Percentiles rank a stretch among this genome's conserved stretches.
Conservation (phyloP, 2,113 vertebrate species). For the Cygnus buccinator region DNA sequence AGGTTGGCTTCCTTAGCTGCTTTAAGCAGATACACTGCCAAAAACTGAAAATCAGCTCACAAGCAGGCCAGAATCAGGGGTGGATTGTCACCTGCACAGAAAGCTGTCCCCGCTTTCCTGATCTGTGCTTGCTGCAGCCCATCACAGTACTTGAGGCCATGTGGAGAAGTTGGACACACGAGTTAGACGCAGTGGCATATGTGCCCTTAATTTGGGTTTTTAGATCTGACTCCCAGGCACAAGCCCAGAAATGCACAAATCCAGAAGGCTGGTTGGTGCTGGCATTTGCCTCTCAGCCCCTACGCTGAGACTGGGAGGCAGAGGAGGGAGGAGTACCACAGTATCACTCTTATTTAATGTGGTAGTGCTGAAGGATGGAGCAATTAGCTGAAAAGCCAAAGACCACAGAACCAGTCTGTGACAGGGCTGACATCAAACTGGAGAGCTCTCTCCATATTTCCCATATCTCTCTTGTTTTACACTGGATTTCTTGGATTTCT, state of each 20-base stretch:
- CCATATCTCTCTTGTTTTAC: neutral
- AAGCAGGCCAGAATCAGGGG: rapidly evolving
- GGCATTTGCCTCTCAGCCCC: too few species aligned
- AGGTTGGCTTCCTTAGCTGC: neutral
- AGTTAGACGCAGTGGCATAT: neutral
- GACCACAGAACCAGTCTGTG: rapidly evolving
- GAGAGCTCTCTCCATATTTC: neutral
- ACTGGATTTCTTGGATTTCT: neutral
- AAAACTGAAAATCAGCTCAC: neutral
- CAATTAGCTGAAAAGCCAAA: neutral
- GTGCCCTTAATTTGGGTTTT: neutral
- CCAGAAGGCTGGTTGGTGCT: neutral
- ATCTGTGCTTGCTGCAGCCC: neutral
- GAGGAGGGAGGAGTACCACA: neutral
- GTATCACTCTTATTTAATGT: neutral
- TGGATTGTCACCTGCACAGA: neutral
- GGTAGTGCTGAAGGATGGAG: neutral
- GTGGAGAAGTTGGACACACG: neutral
- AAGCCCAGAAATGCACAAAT: neutral
- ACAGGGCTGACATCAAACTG: neutral
- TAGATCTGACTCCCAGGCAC: neutral
- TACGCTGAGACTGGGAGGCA: neutral
- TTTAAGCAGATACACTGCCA: neutral
- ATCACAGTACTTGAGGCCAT: rapidly evolving
- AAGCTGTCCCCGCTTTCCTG: neutral